Base-by-base conservation (phyloP, 1,140 invertebrate genomes). In the Anastrepha ludens region DNA sequence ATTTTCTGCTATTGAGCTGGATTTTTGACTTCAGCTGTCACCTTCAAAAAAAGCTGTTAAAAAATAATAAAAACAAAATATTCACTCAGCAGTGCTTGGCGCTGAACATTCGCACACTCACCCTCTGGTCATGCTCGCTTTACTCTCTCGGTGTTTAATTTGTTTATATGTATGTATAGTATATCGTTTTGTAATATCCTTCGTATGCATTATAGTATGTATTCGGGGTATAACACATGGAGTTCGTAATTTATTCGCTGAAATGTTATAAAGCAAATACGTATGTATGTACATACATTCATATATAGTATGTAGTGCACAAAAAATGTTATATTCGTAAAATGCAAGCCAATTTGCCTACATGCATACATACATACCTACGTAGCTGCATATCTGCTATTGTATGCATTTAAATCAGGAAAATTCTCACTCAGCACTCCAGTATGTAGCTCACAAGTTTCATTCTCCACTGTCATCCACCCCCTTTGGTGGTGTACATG, bases 1-100 rank as follows among this genome's bases (percentile, higher is more conserved):
- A 67, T 29, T 29, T 29, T 67, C 65, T 67, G 20, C 20, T 67
- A 67, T 41, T 67, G n/a, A n/a, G n/a, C n/a, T n/a, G n/a, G n/a
- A n/a, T n/a, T n/a, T n/a, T n/a, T n/a, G 65, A 67, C 39, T 67
- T 9, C 65, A 67, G 65, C 65, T 67, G 65, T 67, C 39, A 67
- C 65, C 65, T 67, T 20, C 65, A 11, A 39, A 67, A 67, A 67
- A 67, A 29, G 9, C 65, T 11, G 65, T 39, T 29, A 67, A 67
- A 6, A 67, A 29, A 67, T 29, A 67, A 39, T 29, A 67, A 8
- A 67, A 39, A 39, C n/a, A 67, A 41, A 39, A 67, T 29, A 29
- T 39, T 20, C 65, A 41, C 17, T 64, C 62, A 64, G 65, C 29
- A 67, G 39, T 0, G 39, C 29, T 41, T 7, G 20, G 64, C 64